Conservation (phyloP, 1,140 invertebrate genomes). For the Bombus terrestris region DNA sequence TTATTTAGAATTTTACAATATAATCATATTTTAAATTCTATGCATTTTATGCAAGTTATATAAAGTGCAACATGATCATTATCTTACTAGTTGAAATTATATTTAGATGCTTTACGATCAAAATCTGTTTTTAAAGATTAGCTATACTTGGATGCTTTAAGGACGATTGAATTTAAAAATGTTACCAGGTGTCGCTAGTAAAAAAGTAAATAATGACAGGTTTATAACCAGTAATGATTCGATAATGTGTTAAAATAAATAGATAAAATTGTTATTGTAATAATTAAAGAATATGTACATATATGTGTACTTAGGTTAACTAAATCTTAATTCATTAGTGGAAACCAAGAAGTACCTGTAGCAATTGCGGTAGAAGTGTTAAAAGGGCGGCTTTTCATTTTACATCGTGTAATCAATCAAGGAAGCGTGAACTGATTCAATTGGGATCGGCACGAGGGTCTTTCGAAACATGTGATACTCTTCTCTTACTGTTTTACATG, state of each 20-base stretch:
- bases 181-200: background rate
- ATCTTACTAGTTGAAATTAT: too few relatives aligned
- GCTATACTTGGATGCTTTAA: too few relatives aligned
- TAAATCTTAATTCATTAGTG: background rate
- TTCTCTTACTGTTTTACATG: background rate
- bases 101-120: too few relatives aligned
- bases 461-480: conserved; percentile 23
- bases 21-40: too few relatives aligned
- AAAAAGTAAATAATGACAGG: background rate
- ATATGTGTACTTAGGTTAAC: background rate
- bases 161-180: background rate
- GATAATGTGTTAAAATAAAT: background rate
- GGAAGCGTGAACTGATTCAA: conserved; percentile 40
- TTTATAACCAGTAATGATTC: background rate
- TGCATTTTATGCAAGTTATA: too few relatives aligned
- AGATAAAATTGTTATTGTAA: too few relatives aligned
- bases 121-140: too few relatives aligned
- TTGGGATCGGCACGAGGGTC: background rate
- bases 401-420: conserved; percentile 2
- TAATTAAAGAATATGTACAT: background rate
- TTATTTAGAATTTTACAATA: too few relatives aligned
- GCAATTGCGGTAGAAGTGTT: background rate
- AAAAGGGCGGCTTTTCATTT: conserved; percentile 13
- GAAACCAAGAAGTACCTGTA: background rate
- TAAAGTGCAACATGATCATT: too few relatives aligned